Conservation (phyloP, 2,797 vertebrate species). For the Chromis chromis region DNA sequence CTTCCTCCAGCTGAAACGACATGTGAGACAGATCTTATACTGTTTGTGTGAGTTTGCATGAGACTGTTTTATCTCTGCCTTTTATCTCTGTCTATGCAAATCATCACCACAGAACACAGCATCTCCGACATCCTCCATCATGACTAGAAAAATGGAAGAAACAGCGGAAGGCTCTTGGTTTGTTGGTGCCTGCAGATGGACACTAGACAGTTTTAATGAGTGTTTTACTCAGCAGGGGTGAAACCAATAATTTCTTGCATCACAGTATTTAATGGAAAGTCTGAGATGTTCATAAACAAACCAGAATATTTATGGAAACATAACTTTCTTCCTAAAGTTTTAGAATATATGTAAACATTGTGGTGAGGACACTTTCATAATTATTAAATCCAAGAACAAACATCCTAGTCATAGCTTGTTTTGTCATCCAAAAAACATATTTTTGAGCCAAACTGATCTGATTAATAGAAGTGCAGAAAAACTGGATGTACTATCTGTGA, state of each 20-base stretch:
- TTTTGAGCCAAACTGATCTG: not conserved
- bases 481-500: not conserved
- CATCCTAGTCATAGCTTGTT: too few relatives aligned
- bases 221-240: not conserved
- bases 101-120: not conserved
- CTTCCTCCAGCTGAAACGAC: constrained; percentile 83
- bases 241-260: not conserved
- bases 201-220: constrained; percentile 16
- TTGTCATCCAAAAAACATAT: not conserved
- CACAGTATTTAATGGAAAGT: not conserved
- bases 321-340: not conserved
- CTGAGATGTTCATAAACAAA: not conserved
- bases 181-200: too few relatives aligned
- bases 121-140: not conserved
- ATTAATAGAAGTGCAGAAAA: not conserved
- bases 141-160: not conserved
- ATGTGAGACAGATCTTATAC: constrained; percentile 20
- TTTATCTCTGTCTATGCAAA: constrained; percentile 46
- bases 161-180: not conserved
- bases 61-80: not conserved
- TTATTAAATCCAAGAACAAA: too few relatives aligned
- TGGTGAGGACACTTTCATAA: too few relatives aligned
- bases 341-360: not conserved
- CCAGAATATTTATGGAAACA: not conserved
- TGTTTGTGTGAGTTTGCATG: constrained; percentile 27